Evolutionary conservation across 2,888 invertebrate genomes (phyloP).

Genomic region (Cantharis lateralis): DNA sequence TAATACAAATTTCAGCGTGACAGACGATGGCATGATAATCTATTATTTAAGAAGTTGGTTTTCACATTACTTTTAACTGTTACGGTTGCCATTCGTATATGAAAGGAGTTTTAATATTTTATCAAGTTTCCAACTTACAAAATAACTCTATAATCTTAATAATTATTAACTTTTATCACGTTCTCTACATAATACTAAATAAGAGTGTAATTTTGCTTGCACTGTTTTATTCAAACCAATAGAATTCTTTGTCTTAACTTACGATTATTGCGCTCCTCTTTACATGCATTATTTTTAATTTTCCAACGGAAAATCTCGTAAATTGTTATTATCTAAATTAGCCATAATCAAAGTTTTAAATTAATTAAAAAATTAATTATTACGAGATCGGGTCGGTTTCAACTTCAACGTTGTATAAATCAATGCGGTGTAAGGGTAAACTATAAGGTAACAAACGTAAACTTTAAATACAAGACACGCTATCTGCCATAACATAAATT

Average conservation of each 20-base stretch:
- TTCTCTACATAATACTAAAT: neutral
- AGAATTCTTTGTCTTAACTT: neutral
- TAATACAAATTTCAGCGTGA: neutral
- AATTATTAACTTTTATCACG: neutral
- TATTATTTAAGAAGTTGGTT: neutral
- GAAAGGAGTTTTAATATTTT: neutral
- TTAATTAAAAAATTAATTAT: neutral
- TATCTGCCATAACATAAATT: constrained; percentile 11
- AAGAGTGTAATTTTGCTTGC: neutral
- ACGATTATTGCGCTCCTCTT: neutral
- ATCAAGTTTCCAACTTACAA: neutral
- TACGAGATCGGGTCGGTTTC: neutral
- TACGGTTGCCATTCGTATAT: neutral
- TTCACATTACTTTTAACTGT: neutral
- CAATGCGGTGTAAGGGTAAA: neutral
- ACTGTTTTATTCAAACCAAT: neutral
- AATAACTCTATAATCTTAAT: neutral
- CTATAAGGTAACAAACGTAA: neutral
- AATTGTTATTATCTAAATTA: neutral
- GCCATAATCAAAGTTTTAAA: neutral
- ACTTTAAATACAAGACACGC: constrained; percentile 5
- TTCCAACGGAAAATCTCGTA: neutral
- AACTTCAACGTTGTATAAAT: neutral
- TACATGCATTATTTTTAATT: neutral
- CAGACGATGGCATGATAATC: neutral